Evolutionary conservation across 2,888 invertebrate species (phyloP), one percentile per base, ranked within the genome.

Genomic region (Drosophila prostipennis): DNA sequence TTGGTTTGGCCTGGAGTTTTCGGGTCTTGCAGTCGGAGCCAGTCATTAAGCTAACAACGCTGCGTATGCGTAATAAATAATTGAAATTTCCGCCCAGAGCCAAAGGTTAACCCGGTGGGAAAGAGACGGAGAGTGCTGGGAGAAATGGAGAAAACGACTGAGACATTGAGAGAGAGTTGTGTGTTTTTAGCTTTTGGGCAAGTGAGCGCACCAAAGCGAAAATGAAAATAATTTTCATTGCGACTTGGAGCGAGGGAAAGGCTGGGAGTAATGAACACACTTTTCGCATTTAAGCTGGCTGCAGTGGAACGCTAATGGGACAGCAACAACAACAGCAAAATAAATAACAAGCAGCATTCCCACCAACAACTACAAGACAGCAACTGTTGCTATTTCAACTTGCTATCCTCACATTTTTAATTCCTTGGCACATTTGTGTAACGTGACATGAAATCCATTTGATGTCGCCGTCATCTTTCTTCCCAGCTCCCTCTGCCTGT

Each of bases 391-490:
- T 75, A 69, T 45, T 67, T 60, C 75, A 76, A 58, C 59, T 75
- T 81, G 85, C 59, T 63, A 75, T 77, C 71, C 81, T 75, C 81
- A 80, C 87, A 83, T 87, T 85, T 87, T 84, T 86, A 85, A 85
- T 87, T 87, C 80, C 86, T 87, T 80, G 78, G 78, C 77, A 79
- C 86, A 84, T 87, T 86, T 80, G 83, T 80, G 88, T 85, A 87
- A 85, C 84, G 88, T 84, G 86, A 87, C 88, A 85, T 85, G 86
- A 83, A 84, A 84, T 84, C 88, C 84, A 84, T 84, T 84, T 84
- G 86, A 84, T 87, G 85, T 82, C 75, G 72, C 68, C 74, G 67
- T 78, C 54, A 60, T 56, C 34, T 43, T 64, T 53, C 57, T 32
- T 36, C 29, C n/a, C 52, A 19, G 36, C 53, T 26, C 26, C 26